Conservation (phyloP, 1,140 invertebrate species). For the Euura saliciscinereae region DNA sequence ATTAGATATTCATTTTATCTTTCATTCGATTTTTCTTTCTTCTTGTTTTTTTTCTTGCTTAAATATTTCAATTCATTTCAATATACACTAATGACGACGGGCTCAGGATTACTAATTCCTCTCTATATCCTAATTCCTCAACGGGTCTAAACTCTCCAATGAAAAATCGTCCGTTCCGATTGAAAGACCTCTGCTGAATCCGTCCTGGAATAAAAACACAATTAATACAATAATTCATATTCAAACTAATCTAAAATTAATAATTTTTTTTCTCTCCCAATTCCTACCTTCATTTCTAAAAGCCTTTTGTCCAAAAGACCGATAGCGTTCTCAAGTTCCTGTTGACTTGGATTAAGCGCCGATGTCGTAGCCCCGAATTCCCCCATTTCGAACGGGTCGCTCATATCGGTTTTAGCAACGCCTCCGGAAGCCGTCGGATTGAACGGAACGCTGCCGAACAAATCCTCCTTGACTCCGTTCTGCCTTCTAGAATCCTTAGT, state of each 20-base stretch:
- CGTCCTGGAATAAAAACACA: constrained; percentile 68
- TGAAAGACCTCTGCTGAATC: constrained; percentile 80
- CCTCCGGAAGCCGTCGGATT: constrained; percentile 57
- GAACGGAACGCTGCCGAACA: constrained; percentile 66
- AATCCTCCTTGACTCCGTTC: constrained; percentile 59
- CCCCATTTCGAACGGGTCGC: constrained; percentile 80
- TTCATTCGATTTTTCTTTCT: too few relatives aligned
- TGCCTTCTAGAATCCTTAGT: constrained; percentile 73
- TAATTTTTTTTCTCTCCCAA: not conserved
- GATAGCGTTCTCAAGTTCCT: constrained; percentile 73
- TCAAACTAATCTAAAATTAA: not conserved
- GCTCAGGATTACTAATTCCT: constrained; percentile 20
- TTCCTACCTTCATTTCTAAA: constrained; percentile 79
- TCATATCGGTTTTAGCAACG: constrained; percentile 51
- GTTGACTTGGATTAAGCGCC: constrained; percentile 54
- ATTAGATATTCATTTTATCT: too few relatives aligned
- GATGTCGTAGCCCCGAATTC: constrained; percentile 67
- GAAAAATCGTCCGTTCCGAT: constrained; percentile 85
- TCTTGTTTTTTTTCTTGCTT: not conserved
- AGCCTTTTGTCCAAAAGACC: constrained; percentile 80
- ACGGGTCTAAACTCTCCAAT: constrained; percentile 83
- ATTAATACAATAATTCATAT: too few relatives aligned
- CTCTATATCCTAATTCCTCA: constrained; percentile 55
- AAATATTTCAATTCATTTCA: not conserved
- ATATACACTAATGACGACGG: not conserved